Conservation (phyloP, 2,797 vertebrate genomes). For the Schizopygopsis pylzovi region DNA sequence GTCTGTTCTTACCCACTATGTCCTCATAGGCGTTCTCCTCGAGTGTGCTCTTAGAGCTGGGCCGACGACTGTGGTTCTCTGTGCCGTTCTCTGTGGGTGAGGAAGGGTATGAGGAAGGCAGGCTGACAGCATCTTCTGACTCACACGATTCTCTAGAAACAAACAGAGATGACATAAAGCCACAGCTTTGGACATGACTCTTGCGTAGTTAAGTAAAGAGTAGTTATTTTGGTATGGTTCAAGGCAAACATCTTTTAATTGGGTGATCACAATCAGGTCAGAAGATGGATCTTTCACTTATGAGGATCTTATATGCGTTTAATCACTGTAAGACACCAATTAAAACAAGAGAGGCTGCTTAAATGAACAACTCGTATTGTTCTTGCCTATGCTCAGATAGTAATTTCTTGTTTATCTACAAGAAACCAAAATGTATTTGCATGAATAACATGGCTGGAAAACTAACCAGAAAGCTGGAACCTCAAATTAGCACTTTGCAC, state of each 20-base stretch:
- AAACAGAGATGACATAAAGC: constrained; percentile 13
- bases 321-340: constrained; percentile 10
- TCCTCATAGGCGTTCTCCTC: constrained; percentile 99
- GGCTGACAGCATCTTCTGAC: constrained; percentile 89
- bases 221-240: constrained; percentile 29
- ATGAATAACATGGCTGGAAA: constrained; percentile 30
- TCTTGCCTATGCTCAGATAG: constrained; percentile 26
- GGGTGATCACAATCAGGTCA: constrained; percentile 36
- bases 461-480: constrained; percentile 23
- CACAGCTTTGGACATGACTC: constrained; percentile 32
- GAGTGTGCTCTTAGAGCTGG: constrained; percentile 95
- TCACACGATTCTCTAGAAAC: constrained; percentile 90
- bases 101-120: constrained; percentile 85
- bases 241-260: constrained; percentile 1
- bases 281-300: constrained; percentile 43
- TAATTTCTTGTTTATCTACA: constrained; percentile 58
- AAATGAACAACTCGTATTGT: constrained; percentile 37
- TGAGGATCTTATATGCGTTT: constrained; percentile 17
- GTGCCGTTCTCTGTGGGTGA: constrained; percentile 94
- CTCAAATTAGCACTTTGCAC: constrained; percentile 22
- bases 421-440: constrained; percentile 45
- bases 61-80: constrained; percentile 83
- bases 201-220: neutral
- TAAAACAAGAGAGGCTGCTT: constrained; percentile 39
- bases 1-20: constrained; percentile 90